Evolutionary conservation across 1,140 invertebrate genomes (phyloP), one percentile per base, ranked within the genome.

Genomic region (Phocides pigmalion): DNA sequence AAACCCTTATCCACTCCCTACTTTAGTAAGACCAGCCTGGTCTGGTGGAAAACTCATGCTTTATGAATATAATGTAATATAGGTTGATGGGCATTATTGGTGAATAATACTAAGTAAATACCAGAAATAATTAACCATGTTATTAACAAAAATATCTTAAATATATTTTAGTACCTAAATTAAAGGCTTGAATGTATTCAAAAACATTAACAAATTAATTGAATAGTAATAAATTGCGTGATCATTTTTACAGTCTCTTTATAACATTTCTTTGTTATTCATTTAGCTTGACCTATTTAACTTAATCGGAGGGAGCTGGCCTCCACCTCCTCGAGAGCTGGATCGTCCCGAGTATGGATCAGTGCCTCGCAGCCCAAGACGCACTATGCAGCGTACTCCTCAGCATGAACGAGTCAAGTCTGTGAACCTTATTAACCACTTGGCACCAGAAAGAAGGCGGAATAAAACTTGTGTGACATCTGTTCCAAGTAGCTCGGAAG

Each of bases 281-380:
- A 72, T 84, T 37, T 69, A 90, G 88, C 64, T 90, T 66, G 87
- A 91, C 47, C 70, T 91, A 50, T 89, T 82, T 68, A 80, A 82
- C 54, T 61, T 91, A 20, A 91, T 91, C 68, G 87, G 87, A 61
- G 89, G 85, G 9, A 84, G 83, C 64, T 91, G 89, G 87, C 89
- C 89, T 46, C 89, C 89, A 63, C 85, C 89, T 32, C 89, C 89
- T 9, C 77, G 75, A 42, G 84, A 74, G 39, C 83, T 79, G 16
- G 81, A 85, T 62, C 66, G 63, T 58, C 67, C 73, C 16, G 81
- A 85, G 68, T 89, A 91, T 89, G 87, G 87, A 41, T 80, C 84
- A 70, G 70, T 80, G 56, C 74, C 79, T n/a, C 56, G 64, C 11
- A 77, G 19, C 16, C 59, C 46, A 62, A 79, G 66, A 72, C 70